Percentiles rank a stretch among this genome's conserved stretches.
Evolutionary conservation across 1,140 invertebrate species (phyloP).

Genomic region (Drosophila bocqueti): DNA sequence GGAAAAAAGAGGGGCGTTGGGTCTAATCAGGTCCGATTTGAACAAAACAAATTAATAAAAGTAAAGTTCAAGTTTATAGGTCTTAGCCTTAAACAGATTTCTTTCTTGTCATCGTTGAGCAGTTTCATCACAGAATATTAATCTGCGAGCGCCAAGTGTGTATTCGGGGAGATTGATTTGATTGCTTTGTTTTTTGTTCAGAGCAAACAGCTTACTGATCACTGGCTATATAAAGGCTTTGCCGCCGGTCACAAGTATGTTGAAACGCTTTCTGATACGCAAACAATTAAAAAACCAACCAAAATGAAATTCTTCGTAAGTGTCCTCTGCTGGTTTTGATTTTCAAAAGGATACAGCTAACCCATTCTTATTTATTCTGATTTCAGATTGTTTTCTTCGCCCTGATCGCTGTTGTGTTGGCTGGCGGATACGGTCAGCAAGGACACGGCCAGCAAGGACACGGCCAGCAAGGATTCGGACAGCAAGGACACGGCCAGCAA

Average conservation of each 20-base stretch:
- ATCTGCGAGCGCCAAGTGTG: constrained; percentile 18
- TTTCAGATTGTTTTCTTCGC: constrained; percentile 56
- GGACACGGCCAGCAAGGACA: constrained; percentile 34
- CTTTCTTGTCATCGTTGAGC: background rate
- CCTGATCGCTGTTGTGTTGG: constrained; percentile 48
- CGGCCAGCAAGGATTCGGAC: constrained; percentile 39
- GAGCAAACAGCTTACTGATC: background rate
- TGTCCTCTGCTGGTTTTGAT: accelerated
- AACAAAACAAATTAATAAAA: constrained; percentile 33
- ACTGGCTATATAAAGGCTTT: constrained; percentile 37
- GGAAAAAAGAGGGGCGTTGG: background rate
- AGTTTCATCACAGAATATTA: constrained; percentile 20
- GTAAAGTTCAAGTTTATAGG: constrained; percentile 28
- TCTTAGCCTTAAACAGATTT: constrained; percentile 6
- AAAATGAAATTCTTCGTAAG: constrained; percentile 67
- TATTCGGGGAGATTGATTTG: constrained; percentile 8
- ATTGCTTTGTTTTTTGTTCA: constrained; percentile 23
- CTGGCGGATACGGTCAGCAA: constrained; percentile 21
- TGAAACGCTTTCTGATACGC: constrained; percentile 26
- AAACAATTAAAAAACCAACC: constrained; percentile 20
- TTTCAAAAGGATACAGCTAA: background rate
- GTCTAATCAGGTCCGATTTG: constrained; percentile 15
- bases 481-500: constrained; percentile 33
- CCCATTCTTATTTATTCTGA: background rate
- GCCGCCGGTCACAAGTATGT: background rate